Conservation (phyloP, 2,797 vertebrate species). For the Coregonus ussuriensis region DNA sequence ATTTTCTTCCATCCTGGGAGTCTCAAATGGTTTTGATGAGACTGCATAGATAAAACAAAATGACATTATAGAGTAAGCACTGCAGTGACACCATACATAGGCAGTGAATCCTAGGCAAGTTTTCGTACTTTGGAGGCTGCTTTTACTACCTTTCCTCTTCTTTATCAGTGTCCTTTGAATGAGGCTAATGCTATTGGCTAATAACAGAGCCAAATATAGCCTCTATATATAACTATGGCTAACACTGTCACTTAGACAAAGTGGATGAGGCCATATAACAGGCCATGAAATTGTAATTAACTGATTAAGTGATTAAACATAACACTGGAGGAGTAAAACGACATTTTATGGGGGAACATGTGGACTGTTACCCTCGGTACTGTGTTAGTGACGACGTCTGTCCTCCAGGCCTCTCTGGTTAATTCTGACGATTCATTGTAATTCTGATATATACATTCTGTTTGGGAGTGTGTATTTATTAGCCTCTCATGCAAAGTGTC, state of each 20-base stretch:
- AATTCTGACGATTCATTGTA: too few relatives aligned
- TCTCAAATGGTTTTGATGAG: background rate
- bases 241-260: background rate
- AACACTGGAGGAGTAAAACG: background rate
- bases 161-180: background rate
- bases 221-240: background rate
- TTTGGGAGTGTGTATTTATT: background rate
- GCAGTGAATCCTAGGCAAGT: background rate
- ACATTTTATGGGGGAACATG: background rate
- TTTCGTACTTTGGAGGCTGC: background rate
- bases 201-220: background rate
- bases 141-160: background rate
- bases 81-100: conserved; percentile 1
- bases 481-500: too few relatives aligned
- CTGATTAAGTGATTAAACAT: conserved; percentile 2
- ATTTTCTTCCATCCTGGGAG: background rate
- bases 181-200: background rate
- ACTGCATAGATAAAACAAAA: background rate
- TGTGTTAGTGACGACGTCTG: background rate
- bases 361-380: background rate
- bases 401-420: background rate
- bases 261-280: background rate
- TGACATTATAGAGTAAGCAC: background rate
- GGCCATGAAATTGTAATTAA: background rate
- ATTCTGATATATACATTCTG: too few relatives aligned